Evolutionary conservation across 2,888 invertebrate genomes (phyloP).

Genomic region (Stenoptilia bipunctidactyla): DNA sequence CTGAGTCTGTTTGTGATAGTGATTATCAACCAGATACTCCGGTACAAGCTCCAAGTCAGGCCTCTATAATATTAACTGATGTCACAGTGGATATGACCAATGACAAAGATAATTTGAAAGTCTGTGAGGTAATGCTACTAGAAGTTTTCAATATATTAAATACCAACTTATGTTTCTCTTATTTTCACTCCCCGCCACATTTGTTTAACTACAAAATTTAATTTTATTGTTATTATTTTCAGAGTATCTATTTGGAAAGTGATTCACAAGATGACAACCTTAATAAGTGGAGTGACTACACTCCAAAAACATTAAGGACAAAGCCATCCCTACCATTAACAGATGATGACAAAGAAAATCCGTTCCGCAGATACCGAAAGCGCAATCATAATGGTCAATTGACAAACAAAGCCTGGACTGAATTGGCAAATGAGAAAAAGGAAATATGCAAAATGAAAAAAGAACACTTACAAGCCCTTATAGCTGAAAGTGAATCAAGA

Average conservation of each 20-base stretch:
- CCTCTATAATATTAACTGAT: too few species aligned
- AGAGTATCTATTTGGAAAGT: background rate
- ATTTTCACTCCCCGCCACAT: background rate
- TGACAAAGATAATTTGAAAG: background rate
- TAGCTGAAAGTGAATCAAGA: too few species aligned
- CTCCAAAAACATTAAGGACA: slow-evolving; percentile 4
- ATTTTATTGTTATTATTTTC: background rate
- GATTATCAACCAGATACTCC: slow-evolving; percentile 6
- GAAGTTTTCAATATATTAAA: background rate
- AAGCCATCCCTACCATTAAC: background rate
- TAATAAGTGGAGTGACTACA: slow-evolving; percentile 5
- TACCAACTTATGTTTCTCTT: background rate
- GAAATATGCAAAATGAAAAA: slow-evolving; percentile 5
- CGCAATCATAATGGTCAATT: slow-evolving; percentile 5
- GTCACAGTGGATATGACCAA: background rate
- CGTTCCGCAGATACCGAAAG: slow-evolving; percentile 6
- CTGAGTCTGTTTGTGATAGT: slow-evolving; percentile 7
- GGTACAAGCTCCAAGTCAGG: slow-evolving; percentile 1
- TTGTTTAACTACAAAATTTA: background rate
- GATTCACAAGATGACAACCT: background rate
- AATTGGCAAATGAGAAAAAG: slow-evolving; percentile 6
- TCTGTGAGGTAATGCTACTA: background rate
- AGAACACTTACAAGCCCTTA: background rate
- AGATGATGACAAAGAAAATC: slow-evolving; percentile 7
- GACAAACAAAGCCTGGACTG: slow-evolving; percentile 7